A percentile compares a stretch with the other conserved stretches of the same genome.
Conservation (phyloP, 2,888 invertebrate species). For the Drepana falcataria region DNA sequence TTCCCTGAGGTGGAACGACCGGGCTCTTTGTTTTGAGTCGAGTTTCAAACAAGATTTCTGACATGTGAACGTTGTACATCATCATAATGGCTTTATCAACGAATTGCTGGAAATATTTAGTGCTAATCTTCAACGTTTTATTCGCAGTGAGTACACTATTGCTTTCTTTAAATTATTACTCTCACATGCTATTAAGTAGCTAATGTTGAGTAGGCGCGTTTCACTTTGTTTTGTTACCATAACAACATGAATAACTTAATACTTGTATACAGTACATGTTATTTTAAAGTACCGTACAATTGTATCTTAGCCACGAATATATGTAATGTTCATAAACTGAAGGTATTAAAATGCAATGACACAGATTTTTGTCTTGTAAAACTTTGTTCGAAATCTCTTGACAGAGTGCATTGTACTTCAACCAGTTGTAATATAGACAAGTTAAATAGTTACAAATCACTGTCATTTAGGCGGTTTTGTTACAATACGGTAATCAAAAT, state of each 20-base stretch:
- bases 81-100: slow-evolving; percentile 67
- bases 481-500: slow-evolving; percentile 1
- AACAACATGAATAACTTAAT: slow-evolving; percentile 43
- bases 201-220: slow-evolving; percentile 28
- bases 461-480: background rate
- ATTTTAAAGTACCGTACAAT: background rate
- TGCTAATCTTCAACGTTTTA: slow-evolving; percentile 67
- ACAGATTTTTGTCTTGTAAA: slow-evolving; percentile 25
- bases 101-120: slow-evolving; percentile 74
- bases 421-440: slow-evolving; percentile 13
- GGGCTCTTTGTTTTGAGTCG: slow-evolving; percentile 64
- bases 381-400: slow-evolving; percentile 20
- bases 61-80: slow-evolving; percentile 56
- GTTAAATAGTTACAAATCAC: background rate
- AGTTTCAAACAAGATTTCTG: slow-evolving; percentile 57
- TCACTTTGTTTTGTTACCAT: slow-evolving; percentile 51
- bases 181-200: slow-evolving; percentile 9
- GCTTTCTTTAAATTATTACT: slow-evolving; percentile 23
- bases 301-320: too few relatives aligned
- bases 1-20: slow-evolving; percentile 63
- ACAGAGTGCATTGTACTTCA: slow-evolving; percentile 32
- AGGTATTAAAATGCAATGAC: slow-evolving; percentile 12
- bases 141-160: slow-evolving; percentile 62
- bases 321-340: background rate
- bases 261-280: slow-evolving; percentile 6